phyloP scores from a whole-genome alignment of 2,888 invertebrate genomes.

The Synergus laeviventris region DNA sequence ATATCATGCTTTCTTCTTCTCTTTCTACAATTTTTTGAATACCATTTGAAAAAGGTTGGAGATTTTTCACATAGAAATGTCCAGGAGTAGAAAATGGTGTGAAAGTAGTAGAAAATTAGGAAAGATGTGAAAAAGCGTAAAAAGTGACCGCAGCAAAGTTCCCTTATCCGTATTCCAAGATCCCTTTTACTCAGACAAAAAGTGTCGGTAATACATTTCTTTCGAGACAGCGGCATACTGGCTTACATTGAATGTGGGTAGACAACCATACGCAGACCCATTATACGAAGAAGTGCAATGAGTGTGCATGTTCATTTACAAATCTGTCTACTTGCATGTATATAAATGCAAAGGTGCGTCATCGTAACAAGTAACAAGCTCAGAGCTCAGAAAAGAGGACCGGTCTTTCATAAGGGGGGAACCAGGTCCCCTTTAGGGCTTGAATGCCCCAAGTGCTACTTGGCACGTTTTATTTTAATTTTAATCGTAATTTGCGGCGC shows the following conservation, averaged over 20 bases:
- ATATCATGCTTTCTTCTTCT: background rate
- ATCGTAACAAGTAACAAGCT: slow-evolving; percentile 17
- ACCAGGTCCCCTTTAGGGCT: slow-evolving; percentile 9
- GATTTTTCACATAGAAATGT: background rate
- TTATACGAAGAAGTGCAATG: slow-evolving; percentile 44
- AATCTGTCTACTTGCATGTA: background rate
- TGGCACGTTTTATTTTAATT: slow-evolving; percentile 52
- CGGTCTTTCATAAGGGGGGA: slow-evolving; percentile 55
- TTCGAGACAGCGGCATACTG: slow-evolving; percentile 59
- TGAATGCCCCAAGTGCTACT: slow-evolving; percentile 44
- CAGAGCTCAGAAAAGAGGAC: slow-evolving; percentile 46
- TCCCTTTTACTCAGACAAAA: slow-evolving; percentile 25
- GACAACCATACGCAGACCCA: slow-evolving; percentile 41
- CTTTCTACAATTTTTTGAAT: background rate
- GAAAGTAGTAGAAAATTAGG: slow-evolving; percentile 38
- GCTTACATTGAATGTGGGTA: slow-evolving; percentile 64
- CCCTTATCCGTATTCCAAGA: slow-evolving; percentile 33
- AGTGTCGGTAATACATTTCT: slow-evolving; percentile 29
- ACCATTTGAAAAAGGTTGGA: background rate
- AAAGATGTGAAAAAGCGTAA: slow-evolving; percentile 8
- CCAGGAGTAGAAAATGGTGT: background rate
- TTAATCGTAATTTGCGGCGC: slow-evolving; percentile 46
- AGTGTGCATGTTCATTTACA: slow-evolving; percentile 35
- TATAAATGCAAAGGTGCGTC: slow-evolving; percentile 30
- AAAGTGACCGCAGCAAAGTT: slow-evolving; percentile 17